phyloP scores from a whole-genome alignment of 2,888 invertebrate species.

The Ectemnius cavifrons region DNA sequence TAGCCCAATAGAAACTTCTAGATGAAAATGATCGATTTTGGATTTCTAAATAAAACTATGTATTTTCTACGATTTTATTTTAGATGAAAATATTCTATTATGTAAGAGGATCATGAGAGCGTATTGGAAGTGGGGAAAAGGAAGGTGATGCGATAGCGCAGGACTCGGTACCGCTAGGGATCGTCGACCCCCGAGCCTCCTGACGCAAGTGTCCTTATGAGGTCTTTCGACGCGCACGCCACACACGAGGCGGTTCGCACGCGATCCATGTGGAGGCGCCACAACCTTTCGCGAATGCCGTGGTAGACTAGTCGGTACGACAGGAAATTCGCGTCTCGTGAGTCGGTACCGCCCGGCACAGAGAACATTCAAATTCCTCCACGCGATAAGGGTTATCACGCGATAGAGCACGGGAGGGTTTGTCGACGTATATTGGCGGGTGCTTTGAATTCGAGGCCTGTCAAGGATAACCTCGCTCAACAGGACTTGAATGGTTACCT shows the following conservation, averaged over 20 bases:
- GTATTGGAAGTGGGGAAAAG: not conserved
- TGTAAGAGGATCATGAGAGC: not conserved
- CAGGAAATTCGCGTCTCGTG: conserved; percentile 62
- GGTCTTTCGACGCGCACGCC: conserved; percentile 13
- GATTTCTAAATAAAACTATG: no score
- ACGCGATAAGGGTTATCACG: conserved; percentile 45
- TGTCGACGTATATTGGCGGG: conserved; percentile 11
- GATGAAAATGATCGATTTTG: no score
- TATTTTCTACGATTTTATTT: no score
- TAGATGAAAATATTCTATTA: not conserved
- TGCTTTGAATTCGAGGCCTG: conserved; percentile 21
- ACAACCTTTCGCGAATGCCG: conserved; percentile 70
- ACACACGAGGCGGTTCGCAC: conserved; percentile 34
- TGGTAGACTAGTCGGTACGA: conserved; percentile 67
- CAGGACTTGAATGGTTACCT: not conserved
- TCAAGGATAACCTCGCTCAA: not conserved
- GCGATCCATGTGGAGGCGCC: conserved; percentile 69
- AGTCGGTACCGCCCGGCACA: conserved; percentile 49
- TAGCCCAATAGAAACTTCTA: no score
- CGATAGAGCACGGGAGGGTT: conserved; percentile 27
- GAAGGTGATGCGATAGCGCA: not conserved
- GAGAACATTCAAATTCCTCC: conserved; percentile 33
- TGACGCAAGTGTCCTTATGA: not conserved
- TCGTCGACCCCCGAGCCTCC: not conserved
- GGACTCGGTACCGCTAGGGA: conserved; percentile 1